Evolutionary conservation across 2,797 vertebrate species (phyloP), one percentile per base, ranked within the genome.

Genomic region (Sylvilagus floridanus): DNA sequence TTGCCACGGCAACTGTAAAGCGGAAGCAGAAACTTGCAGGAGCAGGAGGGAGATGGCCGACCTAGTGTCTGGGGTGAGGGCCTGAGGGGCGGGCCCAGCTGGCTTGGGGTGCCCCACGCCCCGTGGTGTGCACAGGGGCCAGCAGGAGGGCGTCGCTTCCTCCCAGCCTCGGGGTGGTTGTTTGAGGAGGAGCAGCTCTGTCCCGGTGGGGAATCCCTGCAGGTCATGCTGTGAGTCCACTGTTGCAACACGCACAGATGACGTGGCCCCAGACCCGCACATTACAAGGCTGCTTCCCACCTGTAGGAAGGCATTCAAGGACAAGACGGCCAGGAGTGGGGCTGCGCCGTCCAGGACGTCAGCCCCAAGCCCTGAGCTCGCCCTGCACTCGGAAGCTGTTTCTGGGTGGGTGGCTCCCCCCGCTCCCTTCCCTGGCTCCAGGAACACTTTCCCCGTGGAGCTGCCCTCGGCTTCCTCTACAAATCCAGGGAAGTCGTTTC

Each of bases 1-100:
- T 98, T 98, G 97, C 98, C 97, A 96, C 10, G 91, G 98, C 97
- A 98, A 98, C 98, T 11, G 28, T 30, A 0, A 97, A 97, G 95
- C 95, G 85, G 97, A 96, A 97, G 97, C 97, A 97, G 97, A 98
- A 98, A 98, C 98, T 98, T 98, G 97, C 82, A 95, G 85, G 82
- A 90, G 65, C 62, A 68, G 94, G 96, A 94, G 92, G 92, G 88
- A 96, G 92, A 96, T 88, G 94, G 95, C 94, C 96, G 97, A 96
- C 96, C 95, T 89, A 93, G 94, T 94, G 90, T 91, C 8, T 24
- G 0, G 95, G 96, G 88, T 57, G 0, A 47, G 0, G 24, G 88
- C 91, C 90, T 94, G 83, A 83, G 65, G 94, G 93, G 73, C 84
- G 0, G 24, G 88, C 47, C 57, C 63, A 21, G 42, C 84, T 68